Percentiles rank a stretch among this genome's conserved stretches.
Evolutionary conservation across 2,797 vertebrate species (phyloP).

Genomic region (Rhinophrynus dorsalis): DNA sequence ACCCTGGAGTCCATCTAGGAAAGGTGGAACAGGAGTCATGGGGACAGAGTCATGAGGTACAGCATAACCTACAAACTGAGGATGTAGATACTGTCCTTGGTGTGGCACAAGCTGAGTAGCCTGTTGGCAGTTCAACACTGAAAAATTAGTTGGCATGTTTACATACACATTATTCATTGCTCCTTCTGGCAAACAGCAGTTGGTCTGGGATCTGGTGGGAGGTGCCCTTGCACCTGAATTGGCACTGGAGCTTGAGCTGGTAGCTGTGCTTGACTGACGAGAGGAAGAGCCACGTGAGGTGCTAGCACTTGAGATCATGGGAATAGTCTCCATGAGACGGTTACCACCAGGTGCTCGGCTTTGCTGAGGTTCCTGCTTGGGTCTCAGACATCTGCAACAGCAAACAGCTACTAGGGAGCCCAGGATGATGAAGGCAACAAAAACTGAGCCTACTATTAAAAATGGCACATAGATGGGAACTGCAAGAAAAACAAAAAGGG

Average conservation of each 20-base stretch:
- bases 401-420: constrained; percentile 92
- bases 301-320: constrained; percentile 91
- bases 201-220: constrained; percentile 87
- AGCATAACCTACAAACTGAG: constrained; percentile 90
- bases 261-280: constrained; percentile 93
- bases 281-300: constrained; percentile 92
- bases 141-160: constrained; percentile 98
- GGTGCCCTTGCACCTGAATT: constrained; percentile 76
- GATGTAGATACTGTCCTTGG: constrained; percentile 92
- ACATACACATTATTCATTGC: constrained; percentile 89
- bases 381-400: constrained; percentile 94
- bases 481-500: constrained; percentile 59
- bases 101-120: constrained; percentile 94
- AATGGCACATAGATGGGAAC: constrained; percentile 98
- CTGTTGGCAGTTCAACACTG: constrained; percentile 95
- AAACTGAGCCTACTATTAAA: constrained; percentile 95
- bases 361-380: constrained; percentile 90
- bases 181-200: constrained; percentile 88
- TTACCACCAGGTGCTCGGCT: constrained; percentile 71
- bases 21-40: constrained; percentile 71
- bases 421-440: constrained; percentile 93
- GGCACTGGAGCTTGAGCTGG: constrained; percentile 93
- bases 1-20: constrained; percentile 81
- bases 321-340: constrained; percentile 91
- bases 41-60: constrained; percentile 80